These are phyloP conservation scores for Colostygia pectinataria DNA, from an alignment of 2,888 invertebrate genomes.

Conservation along the genomic window DNA sequence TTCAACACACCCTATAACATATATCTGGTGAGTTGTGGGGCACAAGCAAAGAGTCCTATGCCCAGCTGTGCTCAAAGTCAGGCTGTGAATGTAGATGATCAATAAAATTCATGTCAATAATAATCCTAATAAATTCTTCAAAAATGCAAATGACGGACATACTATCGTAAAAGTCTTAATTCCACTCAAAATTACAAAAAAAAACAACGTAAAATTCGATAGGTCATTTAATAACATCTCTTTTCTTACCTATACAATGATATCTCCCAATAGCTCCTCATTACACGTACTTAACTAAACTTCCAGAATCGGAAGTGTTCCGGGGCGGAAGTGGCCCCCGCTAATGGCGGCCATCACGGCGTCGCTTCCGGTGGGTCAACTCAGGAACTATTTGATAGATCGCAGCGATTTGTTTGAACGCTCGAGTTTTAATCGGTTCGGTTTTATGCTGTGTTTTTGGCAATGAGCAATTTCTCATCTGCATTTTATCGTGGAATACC, in stretches of 20 bases:
- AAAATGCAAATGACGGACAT: no score
- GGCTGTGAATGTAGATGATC: no score
- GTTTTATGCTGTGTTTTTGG: constrained; percentile 11
- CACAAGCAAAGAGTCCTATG: no score
- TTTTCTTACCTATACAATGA: not conserved
- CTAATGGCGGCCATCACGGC: constrained; percentile 56
- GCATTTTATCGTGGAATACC: no score
- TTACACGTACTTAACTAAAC: constrained; percentile 27
- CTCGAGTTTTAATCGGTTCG: constrained; percentile 21
- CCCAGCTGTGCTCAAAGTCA: no score
- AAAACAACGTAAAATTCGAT: not conserved
- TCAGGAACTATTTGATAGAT: constrained; percentile 52
- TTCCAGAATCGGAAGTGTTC: constrained; percentile 37
- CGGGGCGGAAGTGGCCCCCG: constrained; percentile 44
- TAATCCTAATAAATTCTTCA: no score
- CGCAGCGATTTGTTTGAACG: constrained; percentile 34
- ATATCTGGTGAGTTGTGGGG: no score
- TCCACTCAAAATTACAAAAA: no score
- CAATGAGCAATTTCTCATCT: not conserved
- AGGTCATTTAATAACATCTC: constrained; percentile 7
- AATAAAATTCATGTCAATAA: no score
- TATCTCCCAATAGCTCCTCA: constrained; percentile 20
- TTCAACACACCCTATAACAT: no score
- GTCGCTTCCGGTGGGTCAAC: constrained; percentile 45
- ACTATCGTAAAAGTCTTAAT: no score